Evolutionary conservation across 2,113 vertebrate species (phyloP).

Genomic region (Bufo gargarizans): DNA sequence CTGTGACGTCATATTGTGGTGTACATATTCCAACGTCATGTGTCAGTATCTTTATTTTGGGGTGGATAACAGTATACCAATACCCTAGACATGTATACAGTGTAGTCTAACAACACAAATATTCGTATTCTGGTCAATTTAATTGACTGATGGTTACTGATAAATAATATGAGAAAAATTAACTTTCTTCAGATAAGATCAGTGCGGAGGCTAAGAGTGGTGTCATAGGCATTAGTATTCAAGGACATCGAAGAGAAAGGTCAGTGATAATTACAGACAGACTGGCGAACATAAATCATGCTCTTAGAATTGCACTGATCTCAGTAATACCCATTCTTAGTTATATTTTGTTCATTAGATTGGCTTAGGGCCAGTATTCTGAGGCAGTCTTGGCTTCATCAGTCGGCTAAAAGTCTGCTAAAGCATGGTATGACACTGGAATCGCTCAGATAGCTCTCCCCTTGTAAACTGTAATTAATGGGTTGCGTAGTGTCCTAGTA

Average conservation of each 20-base stretch:
- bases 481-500: no score
- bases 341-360: constrained; percentile 17
- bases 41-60: no score
- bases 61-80: no score
- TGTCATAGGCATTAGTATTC: constrained; percentile 27
- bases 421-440: neutral
- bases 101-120: neutral
- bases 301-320: constrained; percentile 31
- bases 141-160: neutral
- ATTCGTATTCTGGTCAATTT: neutral
- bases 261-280: constrained; percentile 50
- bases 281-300: constrained; percentile 26
- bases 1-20: no score
- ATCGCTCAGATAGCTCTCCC: neutral
- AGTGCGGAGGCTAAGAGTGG: neutral
- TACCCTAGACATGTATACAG: neutral
- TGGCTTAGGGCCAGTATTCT: neutral
- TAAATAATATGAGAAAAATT: constrained; percentile 34
- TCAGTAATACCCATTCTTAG: constrained; percentile 2
- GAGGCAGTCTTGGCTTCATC: neutral
- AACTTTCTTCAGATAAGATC: constrained; percentile 34
- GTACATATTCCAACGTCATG: no score
- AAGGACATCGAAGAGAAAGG: constrained; percentile 25
- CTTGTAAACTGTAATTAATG: neutral
- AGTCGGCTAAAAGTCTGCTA: neutral